Conservation (phyloP, 2,888 invertebrate genomes). For the Pachymerium ferrugineum region DNA sequence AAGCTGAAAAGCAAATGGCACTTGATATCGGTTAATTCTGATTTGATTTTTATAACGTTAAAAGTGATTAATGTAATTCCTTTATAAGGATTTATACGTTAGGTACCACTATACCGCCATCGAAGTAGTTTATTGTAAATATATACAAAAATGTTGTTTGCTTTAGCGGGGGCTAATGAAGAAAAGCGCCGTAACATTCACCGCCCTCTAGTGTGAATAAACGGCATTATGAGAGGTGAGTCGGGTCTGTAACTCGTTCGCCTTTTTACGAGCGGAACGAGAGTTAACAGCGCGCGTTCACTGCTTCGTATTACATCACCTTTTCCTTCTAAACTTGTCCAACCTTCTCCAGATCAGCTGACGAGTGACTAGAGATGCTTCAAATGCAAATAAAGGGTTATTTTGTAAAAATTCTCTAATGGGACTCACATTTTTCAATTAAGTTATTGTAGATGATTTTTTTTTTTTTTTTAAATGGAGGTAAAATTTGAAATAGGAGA, state of each 20-base stretch:
- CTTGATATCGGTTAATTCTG: not conserved
- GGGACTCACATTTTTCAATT: not conserved
- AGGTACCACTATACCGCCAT: too few species aligned
- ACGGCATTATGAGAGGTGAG: not conserved
- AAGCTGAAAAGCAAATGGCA: conserved; percentile 8
- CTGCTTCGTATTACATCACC: not conserved
- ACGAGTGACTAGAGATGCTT: not conserved
- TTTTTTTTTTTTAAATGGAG: conserved; percentile 2
- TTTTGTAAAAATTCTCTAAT: not conserved
- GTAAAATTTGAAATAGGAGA: too few species aligned
- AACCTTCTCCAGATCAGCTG: not conserved
- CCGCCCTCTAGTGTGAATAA: not conserved
- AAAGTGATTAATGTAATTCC: not conserved
- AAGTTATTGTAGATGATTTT: not conserved
- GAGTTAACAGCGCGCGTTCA: conserved; percentile 20
- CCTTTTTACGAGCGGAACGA: conserved; percentile 20
- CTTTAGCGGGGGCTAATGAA: not conserved
- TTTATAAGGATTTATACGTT: not conserved
- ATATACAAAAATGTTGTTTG: not conserved
- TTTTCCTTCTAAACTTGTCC: not conserved
- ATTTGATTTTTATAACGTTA: not conserved
- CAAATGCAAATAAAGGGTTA: not conserved
- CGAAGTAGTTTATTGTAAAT: not conserved
- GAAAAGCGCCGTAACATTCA: conserved; percentile 7
- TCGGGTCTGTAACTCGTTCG: not conserved